Percentiles rank a stretch among this genome's conserved stretches.
phyloP scores from a whole-genome alignment of 2,797 vertebrate species.

The Hypotaenidia okinawae region DNA sequence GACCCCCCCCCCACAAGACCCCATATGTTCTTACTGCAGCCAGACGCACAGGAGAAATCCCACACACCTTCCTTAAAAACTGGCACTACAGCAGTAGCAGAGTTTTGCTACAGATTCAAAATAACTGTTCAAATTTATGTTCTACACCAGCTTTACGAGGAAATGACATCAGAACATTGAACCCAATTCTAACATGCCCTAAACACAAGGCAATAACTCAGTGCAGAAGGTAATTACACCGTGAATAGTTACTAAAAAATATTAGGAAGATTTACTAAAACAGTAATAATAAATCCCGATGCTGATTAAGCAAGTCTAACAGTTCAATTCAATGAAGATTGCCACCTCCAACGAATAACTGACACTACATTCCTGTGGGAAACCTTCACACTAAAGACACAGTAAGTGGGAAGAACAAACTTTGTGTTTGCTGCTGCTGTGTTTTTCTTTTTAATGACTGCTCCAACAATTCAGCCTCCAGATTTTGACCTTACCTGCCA shows the following conservation, averaged over 20 bases:
- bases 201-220: not conserved
- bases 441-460: not conserved
- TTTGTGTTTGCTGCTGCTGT: fast-evolving
- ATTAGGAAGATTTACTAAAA: not conserved
- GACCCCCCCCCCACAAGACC: not conserved
- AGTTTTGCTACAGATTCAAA: not conserved
- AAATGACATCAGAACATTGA: not conserved
- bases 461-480: not conserved
- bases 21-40: not conserved
- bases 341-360: not conserved
- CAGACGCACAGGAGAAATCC: not conserved
- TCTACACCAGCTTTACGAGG: not conserved
- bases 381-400: not conserved
- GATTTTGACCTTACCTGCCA: not conserved
- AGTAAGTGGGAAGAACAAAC: not conserved
- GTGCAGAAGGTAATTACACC: not conserved
- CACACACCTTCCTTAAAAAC: not conserved
- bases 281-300: not conserved
- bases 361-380: not conserved
- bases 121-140: not conserved
- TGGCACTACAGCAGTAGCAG: not conserved
- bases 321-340: not conserved
- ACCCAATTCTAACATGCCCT: not conserved
- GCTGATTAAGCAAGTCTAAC: not conserved
- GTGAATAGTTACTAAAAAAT: not conserved